Conservation (phyloP, 92 coral and sea anemone genomes). For the Virgularia gustaviana region DNA sequence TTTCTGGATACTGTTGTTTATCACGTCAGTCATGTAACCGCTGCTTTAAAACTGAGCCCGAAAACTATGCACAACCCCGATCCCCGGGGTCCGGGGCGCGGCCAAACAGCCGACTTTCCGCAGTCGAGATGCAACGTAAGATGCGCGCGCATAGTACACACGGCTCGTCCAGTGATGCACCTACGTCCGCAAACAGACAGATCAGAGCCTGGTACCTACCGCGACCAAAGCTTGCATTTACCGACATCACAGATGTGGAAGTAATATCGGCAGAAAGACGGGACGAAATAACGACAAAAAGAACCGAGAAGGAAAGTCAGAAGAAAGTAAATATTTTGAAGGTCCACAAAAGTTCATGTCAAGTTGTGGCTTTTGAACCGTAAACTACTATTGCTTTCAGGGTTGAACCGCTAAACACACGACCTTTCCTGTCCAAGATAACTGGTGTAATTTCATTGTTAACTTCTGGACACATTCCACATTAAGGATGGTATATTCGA, state of each 20-base stretch:
- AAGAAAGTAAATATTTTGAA: too few relatives aligned
- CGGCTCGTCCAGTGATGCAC: constrained; percentile 2
- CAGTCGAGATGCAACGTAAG: constrained; percentile 16
- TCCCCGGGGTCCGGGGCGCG: constrained; percentile 1
- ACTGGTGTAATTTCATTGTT: too few relatives aligned
- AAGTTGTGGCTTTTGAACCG: too few relatives aligned
- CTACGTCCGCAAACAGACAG: constrained; percentile 3
- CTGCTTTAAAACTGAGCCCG: constrained; percentile 10
- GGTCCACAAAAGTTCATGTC: too few relatives aligned
- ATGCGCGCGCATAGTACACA: background rate
- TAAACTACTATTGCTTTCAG: too few relatives aligned
- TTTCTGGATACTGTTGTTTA: background rate
- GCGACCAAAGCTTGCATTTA: constrained; percentile 24
- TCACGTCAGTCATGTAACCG: constrained; percentile 16
- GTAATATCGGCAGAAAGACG: too few relatives aligned
- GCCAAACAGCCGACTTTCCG: background rate
- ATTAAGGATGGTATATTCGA: too few relatives aligned
- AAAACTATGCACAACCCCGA: background rate
- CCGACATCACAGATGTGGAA: constrained; percentile 10
- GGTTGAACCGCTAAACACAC: too few relatives aligned
- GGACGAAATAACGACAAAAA: too few relatives aligned
- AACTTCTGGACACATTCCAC: too few relatives aligned
- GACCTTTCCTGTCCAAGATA: too few relatives aligned
- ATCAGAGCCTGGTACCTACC: constrained; percentile 31
- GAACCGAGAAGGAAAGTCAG: too few relatives aligned